Conservation (phyloP, 1,140 invertebrate genomes). For the Magallana angulata region DNA sequence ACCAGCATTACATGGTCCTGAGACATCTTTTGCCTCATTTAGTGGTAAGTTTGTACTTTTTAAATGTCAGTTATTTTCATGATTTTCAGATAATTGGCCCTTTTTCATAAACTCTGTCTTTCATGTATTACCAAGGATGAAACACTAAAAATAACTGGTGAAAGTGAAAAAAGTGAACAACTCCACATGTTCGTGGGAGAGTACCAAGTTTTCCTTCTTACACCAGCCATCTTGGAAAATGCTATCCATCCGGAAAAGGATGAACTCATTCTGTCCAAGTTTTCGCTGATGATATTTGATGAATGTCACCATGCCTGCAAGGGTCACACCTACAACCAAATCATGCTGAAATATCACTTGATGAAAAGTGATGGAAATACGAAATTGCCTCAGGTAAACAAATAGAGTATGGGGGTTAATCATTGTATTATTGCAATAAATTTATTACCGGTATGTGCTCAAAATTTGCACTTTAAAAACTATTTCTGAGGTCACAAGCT, state of each 20-base stretch:
- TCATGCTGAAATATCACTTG: neutral
- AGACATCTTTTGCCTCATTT: neutral
- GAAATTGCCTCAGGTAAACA: slow-evolving; percentile 1
- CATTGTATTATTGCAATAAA: no score
- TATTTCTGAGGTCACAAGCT: no score
- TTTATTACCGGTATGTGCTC: no score
- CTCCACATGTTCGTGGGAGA: neutral
- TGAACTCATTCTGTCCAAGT: neutral
- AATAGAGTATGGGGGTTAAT: no score
- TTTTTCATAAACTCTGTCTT: no score
- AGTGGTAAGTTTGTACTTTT: slow-evolving; percentile 20
- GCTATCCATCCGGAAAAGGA: neutral
- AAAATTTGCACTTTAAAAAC: no score
- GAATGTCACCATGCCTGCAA: slow-evolving; percentile 19
- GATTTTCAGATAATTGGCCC: no score
- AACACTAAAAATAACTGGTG: neutral
- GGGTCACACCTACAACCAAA: neutral
- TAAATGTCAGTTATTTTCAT: no score
- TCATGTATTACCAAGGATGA: slow-evolving; percentile 45
- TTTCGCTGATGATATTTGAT: slow-evolving; percentile 13
- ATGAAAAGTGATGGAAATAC: neutral
- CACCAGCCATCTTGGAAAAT: slow-evolving; percentile 2
- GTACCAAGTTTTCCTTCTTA: neutral
- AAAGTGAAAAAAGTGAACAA: neutral
- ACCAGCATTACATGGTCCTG: slow-evolving; percentile 24